These are phyloP conservation scores for Brenthis daphne DNA, from an alignment of 2,888 invertebrate species.

Conservation along the genomic window DNA sequence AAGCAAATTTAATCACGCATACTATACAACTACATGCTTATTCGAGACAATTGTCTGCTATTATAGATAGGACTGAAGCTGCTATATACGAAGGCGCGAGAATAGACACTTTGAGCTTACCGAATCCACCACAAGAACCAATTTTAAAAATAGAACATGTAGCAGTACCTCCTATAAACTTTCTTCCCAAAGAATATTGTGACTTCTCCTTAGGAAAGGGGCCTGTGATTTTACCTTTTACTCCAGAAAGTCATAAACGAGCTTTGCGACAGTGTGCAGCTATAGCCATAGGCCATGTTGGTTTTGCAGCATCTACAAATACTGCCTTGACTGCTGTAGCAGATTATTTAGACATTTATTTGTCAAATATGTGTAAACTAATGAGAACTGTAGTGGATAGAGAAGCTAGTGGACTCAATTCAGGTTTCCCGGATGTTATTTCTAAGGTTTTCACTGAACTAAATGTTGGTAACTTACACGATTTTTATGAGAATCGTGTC, in stretches of 20 bases:
- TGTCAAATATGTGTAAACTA: conserved; percentile 72
- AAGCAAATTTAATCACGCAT: conserved; percentile 71
- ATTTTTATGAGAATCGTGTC: conserved; percentile 71
- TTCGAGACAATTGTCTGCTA: conserved; percentile 60
- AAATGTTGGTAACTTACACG: conserved; percentile 68
- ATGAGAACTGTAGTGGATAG: conserved; percentile 68
- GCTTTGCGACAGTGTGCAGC: conserved; percentile 73
- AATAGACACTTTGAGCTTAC: conserved; percentile 62
- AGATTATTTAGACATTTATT: conserved; percentile 67
- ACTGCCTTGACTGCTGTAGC: conserved; percentile 66
- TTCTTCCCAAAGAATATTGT: conserved; percentile 69
- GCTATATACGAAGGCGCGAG: conserved; percentile 62
- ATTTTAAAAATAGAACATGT: conserved; percentile 60
- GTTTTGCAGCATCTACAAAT: conserved; percentile 65
- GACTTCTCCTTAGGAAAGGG: conserved; percentile 74
- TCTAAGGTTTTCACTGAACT: conserved; percentile 75
- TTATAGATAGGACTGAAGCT: conserved; percentile 66
- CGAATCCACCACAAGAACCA: conserved; percentile 63
- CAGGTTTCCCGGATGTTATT: conserved; percentile 72
- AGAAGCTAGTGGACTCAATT: conserved; percentile 67
- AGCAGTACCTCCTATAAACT: conserved; percentile 64
- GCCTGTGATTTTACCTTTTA: conserved; percentile 66
- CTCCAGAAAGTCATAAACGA: conserved; percentile 73
- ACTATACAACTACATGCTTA: conserved; percentile 72
- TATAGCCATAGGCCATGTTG: conserved; percentile 71